phyloP scores from a whole-genome alignment of 35 echinoderm and acorn worm genomes.

The Eucidaris tribuloides region DNA sequence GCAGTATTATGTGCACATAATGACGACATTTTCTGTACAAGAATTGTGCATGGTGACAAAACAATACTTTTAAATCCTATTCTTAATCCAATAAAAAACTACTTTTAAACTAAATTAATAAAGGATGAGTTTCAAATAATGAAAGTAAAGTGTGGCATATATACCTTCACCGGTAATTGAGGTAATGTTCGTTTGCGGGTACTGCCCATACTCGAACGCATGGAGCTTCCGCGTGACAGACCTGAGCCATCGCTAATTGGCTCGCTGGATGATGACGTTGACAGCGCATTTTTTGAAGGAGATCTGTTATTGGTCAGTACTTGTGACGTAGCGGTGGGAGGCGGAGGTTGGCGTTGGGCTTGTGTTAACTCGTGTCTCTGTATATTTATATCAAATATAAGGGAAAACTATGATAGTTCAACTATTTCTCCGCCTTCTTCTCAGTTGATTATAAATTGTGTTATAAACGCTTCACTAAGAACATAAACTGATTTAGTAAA shows the following conservation, averaged over 20 bases:
- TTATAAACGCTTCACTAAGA: no score
- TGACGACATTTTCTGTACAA: no score
- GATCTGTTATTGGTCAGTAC: neutral
- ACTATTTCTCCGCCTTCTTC: no score
- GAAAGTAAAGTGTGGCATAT: no score
- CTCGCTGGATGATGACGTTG: slow-evolving; percentile 19
- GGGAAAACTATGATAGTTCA: no score
- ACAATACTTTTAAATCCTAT: no score
- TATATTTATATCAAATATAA: no score
- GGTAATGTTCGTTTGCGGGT: slow-evolving; percentile 68
- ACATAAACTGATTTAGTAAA: no score
- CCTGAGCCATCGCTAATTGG: slow-evolving; percentile 13
- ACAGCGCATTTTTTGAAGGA: neutral
- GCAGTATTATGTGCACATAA: no score
- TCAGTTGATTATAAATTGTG: no score
- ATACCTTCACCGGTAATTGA: slow-evolving; percentile 77
- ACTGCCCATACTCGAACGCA: slow-evolving; percentile 13
- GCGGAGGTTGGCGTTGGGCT: neutral
- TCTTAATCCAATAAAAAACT: no score
- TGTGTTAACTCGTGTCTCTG: neutral
- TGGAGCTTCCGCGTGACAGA: slow-evolving; percentile 42
- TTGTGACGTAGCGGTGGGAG: slow-evolving; percentile 7
- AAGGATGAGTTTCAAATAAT: neutral
- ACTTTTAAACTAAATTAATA: neutral
- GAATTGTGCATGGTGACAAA: no score